Percentiles rank a stretch among this genome's conserved stretches.
Conservation (phyloP, 2,113 vertebrate genomes). For the Rhinolophus sinicus region DNA sequence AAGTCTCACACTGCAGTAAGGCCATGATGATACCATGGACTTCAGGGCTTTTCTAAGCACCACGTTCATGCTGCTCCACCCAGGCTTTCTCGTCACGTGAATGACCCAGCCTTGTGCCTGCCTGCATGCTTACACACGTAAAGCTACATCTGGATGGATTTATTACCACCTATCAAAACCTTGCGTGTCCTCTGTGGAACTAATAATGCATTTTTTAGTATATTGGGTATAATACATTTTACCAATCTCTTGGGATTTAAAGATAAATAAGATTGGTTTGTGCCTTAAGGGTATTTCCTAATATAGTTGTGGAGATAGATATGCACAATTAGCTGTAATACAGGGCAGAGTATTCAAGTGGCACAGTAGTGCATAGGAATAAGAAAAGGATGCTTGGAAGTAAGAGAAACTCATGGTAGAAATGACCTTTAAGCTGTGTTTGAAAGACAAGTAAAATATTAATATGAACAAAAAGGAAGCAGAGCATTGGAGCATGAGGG, state of each 20-base stretch:
- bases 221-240: not conserved
- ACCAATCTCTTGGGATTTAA: conserved; percentile 13
- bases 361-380: not conserved
- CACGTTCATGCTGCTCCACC: not conserved
- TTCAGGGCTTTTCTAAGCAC: not conserved
- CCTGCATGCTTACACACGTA: not conserved
- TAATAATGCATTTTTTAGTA: not conserved
- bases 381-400: not conserved
- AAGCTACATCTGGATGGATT: not conserved
- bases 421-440: not conserved
- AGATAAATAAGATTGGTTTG: conserved; percentile 42
- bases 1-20: not conserved
- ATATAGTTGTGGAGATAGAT: not conserved
- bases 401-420: not conserved
- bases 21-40: not conserved
- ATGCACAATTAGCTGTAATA: not conserved
- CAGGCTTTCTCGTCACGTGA: not conserved
- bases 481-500: not conserved
- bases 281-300: conserved; percentile 9
- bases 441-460: not conserved
- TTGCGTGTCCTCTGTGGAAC: not conserved
- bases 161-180: not conserved
- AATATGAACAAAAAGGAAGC: not conserved
- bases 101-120: not conserved
- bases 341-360: not conserved